Evolutionary conservation across 2,797 vertebrate genomes (phyloP).

Genomic region (Xyrichtys novacula): DNA sequence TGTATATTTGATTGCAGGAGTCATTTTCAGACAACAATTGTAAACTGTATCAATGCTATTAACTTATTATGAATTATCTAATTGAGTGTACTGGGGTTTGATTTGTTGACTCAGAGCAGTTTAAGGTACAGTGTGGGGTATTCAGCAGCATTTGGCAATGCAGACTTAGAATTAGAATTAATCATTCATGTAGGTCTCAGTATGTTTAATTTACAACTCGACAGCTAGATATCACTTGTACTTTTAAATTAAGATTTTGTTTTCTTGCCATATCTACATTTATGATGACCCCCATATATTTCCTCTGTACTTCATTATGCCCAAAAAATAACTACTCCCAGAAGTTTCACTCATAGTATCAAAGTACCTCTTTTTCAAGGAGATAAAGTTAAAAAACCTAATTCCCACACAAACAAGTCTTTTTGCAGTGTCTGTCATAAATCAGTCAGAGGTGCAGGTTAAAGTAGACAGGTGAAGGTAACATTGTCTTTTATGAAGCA

Average conservation of each 20-base stretch:
- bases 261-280: constrained; percentile 4
- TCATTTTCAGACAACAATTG: background rate
- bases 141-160: too few relatives aligned
- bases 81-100: too few relatives aligned
- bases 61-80: too few relatives aligned
- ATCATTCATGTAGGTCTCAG: too few relatives aligned
- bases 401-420: constrained; percentile 20
- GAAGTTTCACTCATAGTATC: constrained; percentile 9
- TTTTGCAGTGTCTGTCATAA: constrained; percentile 12
- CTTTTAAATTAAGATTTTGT: too few relatives aligned
- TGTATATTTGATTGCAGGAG: background rate
- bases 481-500: constrained; percentile 21
- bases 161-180: too few relatives aligned
- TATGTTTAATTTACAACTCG: too few relatives aligned
- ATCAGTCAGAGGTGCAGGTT: constrained; percentile 4
- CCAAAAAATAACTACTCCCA: constrained; percentile 7
- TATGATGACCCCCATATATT: background rate
- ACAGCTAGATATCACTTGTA: too few relatives aligned
- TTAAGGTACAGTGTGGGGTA: too few relatives aligned
- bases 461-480: background rate
- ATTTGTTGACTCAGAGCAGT: too few relatives aligned
- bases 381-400: background rate
- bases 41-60: too few relatives aligned
- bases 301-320: background rate
- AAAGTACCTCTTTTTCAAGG: constrained; percentile 2